phyloP scores from a whole-genome alignment of 2,113 vertebrate species.

The Pungitius pungitius region DNA sequence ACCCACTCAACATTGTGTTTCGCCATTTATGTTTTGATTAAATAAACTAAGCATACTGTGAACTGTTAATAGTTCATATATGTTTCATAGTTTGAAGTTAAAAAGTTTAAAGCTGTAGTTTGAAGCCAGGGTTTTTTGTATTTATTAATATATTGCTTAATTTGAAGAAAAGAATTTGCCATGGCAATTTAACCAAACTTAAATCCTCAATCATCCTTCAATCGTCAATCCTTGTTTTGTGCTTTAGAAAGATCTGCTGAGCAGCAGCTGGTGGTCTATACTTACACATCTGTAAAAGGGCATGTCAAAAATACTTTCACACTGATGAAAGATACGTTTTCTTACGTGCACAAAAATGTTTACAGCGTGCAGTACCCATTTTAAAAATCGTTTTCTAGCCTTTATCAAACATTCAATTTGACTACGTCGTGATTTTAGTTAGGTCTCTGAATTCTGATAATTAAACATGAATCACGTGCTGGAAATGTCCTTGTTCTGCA shows the following conservation, averaged over 20 bases:
- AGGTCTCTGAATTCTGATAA: neutral
- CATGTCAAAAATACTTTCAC: constrained; percentile 41
- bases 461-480: neutral
- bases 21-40: neutral
- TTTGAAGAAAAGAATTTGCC: too few relatives aligned
- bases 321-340: neutral
- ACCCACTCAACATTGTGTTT: neutral
- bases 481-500: neutral
- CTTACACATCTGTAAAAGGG: constrained; percentile 57
- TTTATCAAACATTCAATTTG: neutral
- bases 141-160: too few relatives aligned
- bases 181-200: too few relatives aligned
- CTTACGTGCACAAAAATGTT: constrained; percentile 1
- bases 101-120: too few relatives aligned
- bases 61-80: too few relatives aligned
- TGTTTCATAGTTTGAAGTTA: too few relatives aligned
- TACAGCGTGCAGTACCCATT: neutral
- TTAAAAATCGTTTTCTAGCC: neutral
- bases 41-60: neutral
- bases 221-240: neutral
- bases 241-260: constrained; percentile 36
- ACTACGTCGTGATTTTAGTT: neutral
- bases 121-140: too few relatives aligned
- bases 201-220: too few relatives aligned
- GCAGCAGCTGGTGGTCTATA: constrained; percentile 33